Percentiles rank a stretch among this genome's conserved stretches.
These are phyloP conservation scores for Anomalospiza imberbis DNA, from an alignment of 2,797 vertebrate species.

Conservation along the genomic window DNA sequence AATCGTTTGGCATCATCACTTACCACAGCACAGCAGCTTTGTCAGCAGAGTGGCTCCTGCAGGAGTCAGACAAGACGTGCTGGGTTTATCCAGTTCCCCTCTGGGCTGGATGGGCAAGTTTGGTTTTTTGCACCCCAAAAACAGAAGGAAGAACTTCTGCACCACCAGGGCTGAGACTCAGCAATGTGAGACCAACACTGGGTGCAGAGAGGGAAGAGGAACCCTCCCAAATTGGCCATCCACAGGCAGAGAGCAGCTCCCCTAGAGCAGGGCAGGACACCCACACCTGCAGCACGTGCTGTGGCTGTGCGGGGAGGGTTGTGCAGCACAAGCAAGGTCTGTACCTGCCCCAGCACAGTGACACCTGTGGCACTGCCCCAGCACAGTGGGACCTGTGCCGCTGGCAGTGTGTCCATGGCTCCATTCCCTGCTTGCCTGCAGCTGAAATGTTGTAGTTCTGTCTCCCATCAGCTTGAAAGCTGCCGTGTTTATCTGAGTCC, in stretches of 20 bases:
- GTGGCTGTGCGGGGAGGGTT: not conserved
- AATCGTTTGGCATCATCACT: not conserved
- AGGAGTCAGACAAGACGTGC: not conserved
- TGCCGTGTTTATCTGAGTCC: not conserved
- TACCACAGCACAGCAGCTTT: not conserved
- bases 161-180: not conserved
- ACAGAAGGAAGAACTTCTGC: not conserved
- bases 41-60: not conserved
- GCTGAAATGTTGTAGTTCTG: not conserved
- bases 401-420: rapidly evolving
- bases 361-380: not conserved
- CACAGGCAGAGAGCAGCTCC: not conserved
- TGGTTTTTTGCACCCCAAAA: rapidly evolving
- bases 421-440: not conserved
- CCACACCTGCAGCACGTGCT: rapidly evolving
- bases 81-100: not conserved
- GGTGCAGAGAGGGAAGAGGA: not conserved
- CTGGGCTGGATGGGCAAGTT: not conserved
- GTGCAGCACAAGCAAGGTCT: not conserved
- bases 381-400: not conserved
- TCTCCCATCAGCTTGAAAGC: not conserved
- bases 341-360: not conserved
- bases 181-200: not conserved
- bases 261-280: not conserved
- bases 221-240: rapidly evolving